Conservation (phyloP, 2,797 vertebrate genomes). For the Epinephelus malabaricus region DNA sequence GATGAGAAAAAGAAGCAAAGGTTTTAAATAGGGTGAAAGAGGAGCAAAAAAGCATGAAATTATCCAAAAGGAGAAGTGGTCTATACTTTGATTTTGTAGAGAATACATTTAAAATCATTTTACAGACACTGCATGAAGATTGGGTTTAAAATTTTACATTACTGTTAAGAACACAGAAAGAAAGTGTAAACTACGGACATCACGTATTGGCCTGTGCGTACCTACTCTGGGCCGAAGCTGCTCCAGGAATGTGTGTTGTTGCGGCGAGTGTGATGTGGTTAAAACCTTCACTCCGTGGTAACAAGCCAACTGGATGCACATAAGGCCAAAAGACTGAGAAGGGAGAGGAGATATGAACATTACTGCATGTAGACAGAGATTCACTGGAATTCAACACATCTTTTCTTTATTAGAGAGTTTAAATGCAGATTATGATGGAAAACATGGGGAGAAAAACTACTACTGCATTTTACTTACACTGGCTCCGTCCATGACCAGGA, state of each 20-base stretch:
- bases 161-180: background rate
- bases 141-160: background rate
- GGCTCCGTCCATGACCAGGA: constrained; percentile 94
- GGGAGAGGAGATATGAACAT: background rate
- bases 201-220: constrained; percentile 51
- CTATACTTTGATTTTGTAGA: background rate
- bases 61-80: background rate
- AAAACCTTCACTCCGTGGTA: constrained; percentile 94
- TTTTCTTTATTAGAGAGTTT: background rate
- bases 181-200: background rate
- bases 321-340: constrained; percentile 89
- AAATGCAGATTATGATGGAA: accelerated
- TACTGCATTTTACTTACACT: constrained; percentile 87
- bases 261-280: constrained; percentile 87
- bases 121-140: background rate
- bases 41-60: background rate
- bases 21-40: constrained; percentile 11
- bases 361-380: background rate
- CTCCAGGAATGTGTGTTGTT: constrained; percentile 92
- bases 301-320: constrained; percentile 93
- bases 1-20: background rate
- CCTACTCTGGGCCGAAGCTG: constrained; percentile 90
- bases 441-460: background rate
- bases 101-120: background rate
- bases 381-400: background rate